Evolutionary conservation across 2,113 vertebrate genomes (phyloP).

Genomic region (Tylochromis polylepis): DNA sequence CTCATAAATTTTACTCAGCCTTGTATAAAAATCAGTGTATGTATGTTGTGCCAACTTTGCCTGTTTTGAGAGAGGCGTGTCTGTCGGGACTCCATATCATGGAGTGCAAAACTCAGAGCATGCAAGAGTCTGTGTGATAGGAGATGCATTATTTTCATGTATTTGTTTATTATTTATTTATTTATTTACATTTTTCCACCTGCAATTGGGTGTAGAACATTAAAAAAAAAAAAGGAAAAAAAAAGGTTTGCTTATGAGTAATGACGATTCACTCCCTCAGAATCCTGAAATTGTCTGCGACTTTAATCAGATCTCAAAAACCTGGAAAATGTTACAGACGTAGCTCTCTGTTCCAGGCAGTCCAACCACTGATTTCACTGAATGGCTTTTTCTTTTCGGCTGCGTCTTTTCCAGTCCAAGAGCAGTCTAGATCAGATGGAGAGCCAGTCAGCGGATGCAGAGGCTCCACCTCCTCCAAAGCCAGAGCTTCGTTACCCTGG

Average conservation of each 20-base stretch:
- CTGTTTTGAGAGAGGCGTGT: not conserved
- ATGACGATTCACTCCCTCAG: not conserved
- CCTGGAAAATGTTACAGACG: not conserved
- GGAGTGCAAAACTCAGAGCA: not conserved
- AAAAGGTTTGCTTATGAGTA: not conserved
- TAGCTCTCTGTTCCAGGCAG: not conserved
- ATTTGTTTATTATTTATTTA: not conserved
- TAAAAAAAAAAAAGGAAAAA: no score
- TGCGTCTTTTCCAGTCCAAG: constrained; percentile 78
- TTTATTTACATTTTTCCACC: not conserved
- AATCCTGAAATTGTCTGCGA: not conserved
- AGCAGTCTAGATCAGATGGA: constrained; percentile 92
- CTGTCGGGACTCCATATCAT: fast-evolving
- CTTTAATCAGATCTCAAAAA: not conserved
- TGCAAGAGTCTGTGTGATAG: not conserved
- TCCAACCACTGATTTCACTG: not conserved
- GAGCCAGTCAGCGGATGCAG: constrained; percentile 92
- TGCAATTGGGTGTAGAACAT: no score
- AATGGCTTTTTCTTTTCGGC: not conserved
- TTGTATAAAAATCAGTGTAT: not conserved
- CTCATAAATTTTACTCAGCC: no score
- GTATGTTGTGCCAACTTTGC: not conserved
- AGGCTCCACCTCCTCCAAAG: constrained; percentile 92
- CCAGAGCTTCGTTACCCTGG: constrained; percentile 90
- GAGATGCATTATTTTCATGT: not conserved